A percentile compares a stretch with the other conserved stretches of the same genome.
Evolutionary conservation across 2,797 vertebrate genomes (phyloP).

Genomic region (Eupleurogrammus muticus): DNA sequence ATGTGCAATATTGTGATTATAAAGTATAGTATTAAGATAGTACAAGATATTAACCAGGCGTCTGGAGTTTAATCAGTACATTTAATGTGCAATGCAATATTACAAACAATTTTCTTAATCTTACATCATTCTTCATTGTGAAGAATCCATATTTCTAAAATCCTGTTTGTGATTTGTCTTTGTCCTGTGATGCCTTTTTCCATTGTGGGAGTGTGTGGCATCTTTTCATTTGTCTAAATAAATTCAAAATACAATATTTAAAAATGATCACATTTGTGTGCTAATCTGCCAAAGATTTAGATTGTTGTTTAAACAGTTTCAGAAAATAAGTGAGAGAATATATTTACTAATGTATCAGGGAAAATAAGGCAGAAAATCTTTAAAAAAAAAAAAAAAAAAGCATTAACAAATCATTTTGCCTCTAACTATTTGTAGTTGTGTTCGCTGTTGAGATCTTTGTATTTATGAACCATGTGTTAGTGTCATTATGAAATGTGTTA

Average conservation of each 20-base stretch:
- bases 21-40: too few relatives aligned
- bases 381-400: too few relatives aligned
- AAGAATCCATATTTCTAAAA: too few relatives aligned
- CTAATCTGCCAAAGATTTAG: not conserved
- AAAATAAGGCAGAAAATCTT: not conserved
- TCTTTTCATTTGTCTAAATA: not conserved
- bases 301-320: not conserved
- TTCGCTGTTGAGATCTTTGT: not conserved
- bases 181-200: too few relatives aligned
- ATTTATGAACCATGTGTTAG: not conserved
- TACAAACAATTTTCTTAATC: too few relatives aligned
- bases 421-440: not conserved
- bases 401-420: not conserved
- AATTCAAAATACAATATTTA: not conserved
- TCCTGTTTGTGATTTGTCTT: too few relatives aligned
- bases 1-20: too few relatives aligned
- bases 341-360: not conserved
- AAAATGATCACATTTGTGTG: not conserved
- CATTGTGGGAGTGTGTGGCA: too few relatives aligned
- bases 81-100: too few relatives aligned
- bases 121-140: too few relatives aligned
- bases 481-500: not conserved
- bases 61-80: too few relatives aligned
- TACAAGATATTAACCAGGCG: too few relatives aligned
- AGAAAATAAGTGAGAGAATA: not conserved